Base-by-base conservation (phyloP, 2,888 invertebrate species). In the Netelia virgata region DNA sequence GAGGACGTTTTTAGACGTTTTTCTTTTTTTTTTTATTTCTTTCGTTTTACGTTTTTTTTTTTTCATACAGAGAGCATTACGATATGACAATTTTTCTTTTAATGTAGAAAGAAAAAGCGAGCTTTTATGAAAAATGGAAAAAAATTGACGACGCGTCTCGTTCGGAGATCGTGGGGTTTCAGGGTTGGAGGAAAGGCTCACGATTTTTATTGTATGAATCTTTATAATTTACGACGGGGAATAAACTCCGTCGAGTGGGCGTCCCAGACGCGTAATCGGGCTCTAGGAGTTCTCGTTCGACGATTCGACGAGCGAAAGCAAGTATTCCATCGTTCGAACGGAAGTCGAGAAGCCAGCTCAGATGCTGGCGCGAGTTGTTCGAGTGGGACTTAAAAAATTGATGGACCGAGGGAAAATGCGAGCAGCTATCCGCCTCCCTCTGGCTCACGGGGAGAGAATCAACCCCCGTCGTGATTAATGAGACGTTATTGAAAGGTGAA, bases 1-100 rank as follows among this genome's bases (percentile, higher is more conserved):
- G 88, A 90, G 88, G 85, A 82, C 86, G 83, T 87, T 86, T 91
- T 91, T 91, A 90, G 90, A 88, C 20, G n/a, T 63, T 79, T 72
- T 79, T 20, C 11, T 59, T 28, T 43, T 28, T 20, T 61, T 41
- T 28, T 43, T 63, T 41, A 28, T 0, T 68, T 63, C 1, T 18
- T 41, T n/a, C n/a, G 14, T 36, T 61, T n/a, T 47, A 57, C 20
- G n/a, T 43, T 59, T 23, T 20, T n/a, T 59, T 43, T 23, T 20
- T 61, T 61, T 73, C 47, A 28, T 74, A 23, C 10, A 3, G 10
- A 2, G 20, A 57, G 23, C 18, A 23, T 6, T 20, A 23, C 20
- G 41, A 72, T 14, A 3, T 57, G 57, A 43, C 36, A 36, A 6
- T 36, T 36, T 36, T 36, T 36, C 6, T 5, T 36, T 20, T 1